Base-by-base conservation (phyloP, 1,140 invertebrate genomes). In the Brachionus koreanus region DNA sequence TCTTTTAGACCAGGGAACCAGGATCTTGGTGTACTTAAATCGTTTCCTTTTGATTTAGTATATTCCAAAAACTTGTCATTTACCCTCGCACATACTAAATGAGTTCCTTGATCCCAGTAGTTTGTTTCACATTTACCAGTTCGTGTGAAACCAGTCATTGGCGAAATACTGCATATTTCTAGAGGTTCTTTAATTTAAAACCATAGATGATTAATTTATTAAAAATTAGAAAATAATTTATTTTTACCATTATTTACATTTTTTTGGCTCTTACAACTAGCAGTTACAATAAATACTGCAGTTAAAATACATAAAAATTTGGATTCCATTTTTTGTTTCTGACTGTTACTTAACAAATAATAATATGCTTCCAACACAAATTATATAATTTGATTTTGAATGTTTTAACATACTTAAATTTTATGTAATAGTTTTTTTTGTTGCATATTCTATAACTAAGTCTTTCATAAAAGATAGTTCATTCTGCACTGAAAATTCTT, bases 1-100 rank as follows among this genome's bases (percentile, higher is more conserved):
- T 25, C 6, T 69, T 67, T 67, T 9, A 82, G 25, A 37, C 79
- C 79, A n/a, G 79, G 79, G 46, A 82, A 82, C 25, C 29, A 43
- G 5, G 61, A 35, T 37, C 33, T 35, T 37, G 79, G 79, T 10
- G 79, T 67, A 35, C 29, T 52, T 23, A 82, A 43, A 52, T 82
- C 79, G 43, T 82, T 82, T 82, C 79, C 79, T 67, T 49, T 46
- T 3, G 39, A n/a, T 29, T 65, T 65, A 9, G 79, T 82, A 67
- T 65, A 82, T 33, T 82, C 29, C 13, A 82, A 57, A 25, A 82
- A 82, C 29, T 82, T 39, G n/a, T 82, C 46, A 10, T 61, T 82
- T n/a, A 82, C 57, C 52, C 13, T 49, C 10, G 79, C 49, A 23
- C 79, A 82, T 5, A 82, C 25, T 29, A 65, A 65, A 82, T 82